Percentiles rank a stretch among this genome's conserved stretches.
Conservation (phyloP, 2,113 vertebrate genomes). For the Anoplopoma fimbria region DNA sequence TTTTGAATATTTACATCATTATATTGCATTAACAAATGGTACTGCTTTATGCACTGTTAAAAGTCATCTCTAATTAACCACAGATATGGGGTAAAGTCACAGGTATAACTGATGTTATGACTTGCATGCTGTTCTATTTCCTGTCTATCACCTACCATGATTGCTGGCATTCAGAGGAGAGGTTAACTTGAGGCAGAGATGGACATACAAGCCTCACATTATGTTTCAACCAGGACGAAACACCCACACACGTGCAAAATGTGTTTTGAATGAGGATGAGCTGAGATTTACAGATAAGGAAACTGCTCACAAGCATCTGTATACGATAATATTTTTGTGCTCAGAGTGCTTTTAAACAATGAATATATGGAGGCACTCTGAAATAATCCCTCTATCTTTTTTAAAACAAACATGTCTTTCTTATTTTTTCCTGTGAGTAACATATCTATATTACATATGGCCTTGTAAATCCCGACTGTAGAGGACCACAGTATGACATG, state of each 20-base stretch:
- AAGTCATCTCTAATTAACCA: background rate
- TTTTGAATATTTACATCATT: background rate
- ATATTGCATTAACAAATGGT: background rate
- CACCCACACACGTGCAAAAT: background rate
- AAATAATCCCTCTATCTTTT: background rate
- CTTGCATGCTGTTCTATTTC: background rate
- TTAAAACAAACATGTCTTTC: background rate
- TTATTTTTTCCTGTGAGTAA: background rate
- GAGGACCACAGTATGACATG: background rate
- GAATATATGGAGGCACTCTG: background rate
- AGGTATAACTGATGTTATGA: background rate
- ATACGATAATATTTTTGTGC: background rate
- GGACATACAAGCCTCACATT: slow-evolving; percentile 7
- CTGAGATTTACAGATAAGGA: slow-evolving; percentile 11
- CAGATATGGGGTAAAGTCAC: background rate
- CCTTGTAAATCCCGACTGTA: background rate
- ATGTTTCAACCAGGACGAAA: slow-evolving; percentile 30
- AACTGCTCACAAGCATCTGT: background rate
- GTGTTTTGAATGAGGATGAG: slow-evolving; percentile 33
- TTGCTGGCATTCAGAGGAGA: background rate
- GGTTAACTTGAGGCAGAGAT: slow-evolving; percentile 4
- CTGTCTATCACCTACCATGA: background rate
- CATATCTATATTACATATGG: background rate
- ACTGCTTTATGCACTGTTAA: background rate
- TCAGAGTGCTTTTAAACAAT: background rate